Evolutionary conservation across 2,888 invertebrate species (phyloP).

Genomic region (Agonopterix heracliana): DNA sequence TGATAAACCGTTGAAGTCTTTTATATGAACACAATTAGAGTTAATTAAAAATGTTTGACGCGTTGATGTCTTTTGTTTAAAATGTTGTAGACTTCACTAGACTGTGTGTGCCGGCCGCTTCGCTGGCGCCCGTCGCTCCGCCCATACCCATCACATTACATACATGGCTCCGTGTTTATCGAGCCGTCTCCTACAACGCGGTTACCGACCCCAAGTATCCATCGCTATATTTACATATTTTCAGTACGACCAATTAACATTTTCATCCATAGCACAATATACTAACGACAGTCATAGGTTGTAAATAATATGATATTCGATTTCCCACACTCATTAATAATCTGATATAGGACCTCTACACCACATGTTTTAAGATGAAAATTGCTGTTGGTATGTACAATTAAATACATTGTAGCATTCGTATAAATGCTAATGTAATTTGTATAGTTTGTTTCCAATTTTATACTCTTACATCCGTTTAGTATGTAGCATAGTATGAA

Average conservation of each 20-base stretch:
- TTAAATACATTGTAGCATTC: slow-evolving; percentile 1
- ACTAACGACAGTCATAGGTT: slow-evolving; percentile 25
- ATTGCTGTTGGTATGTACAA: not conserved
- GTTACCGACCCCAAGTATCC: slow-evolving; percentile 56
- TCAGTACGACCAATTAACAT: slow-evolving; percentile 36
- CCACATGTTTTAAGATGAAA: slow-evolving; percentile 1
- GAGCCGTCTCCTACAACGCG: slow-evolving; percentile 48
- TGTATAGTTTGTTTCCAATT: not conserved
- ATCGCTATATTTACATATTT: slow-evolving; percentile 40
- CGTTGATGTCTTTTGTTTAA: slow-evolving; percentile 9
- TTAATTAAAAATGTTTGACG: not conserved
- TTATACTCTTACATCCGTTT: not conserved
- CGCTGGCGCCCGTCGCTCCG: slow-evolving; percentile 1
- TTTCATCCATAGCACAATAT: slow-evolving; percentile 27
- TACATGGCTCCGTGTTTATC: slow-evolving; percentile 32
- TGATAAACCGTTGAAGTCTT: not conserved
- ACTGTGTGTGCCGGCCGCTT: not conserved
- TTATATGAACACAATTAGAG: not conserved
- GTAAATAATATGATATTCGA: slow-evolving; percentile 7
- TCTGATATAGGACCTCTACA: slow-evolving; percentile 2
- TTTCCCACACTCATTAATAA: slow-evolving; percentile 19
- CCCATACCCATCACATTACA: slow-evolving; percentile 13
- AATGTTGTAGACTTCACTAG: not conserved
- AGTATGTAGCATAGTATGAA: not conserved
- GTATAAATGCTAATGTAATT: slow-evolving; percentile 5